Base-by-base conservation (phyloP, 2,113 vertebrate species). In the Melanerpes aurifrons region DNA sequence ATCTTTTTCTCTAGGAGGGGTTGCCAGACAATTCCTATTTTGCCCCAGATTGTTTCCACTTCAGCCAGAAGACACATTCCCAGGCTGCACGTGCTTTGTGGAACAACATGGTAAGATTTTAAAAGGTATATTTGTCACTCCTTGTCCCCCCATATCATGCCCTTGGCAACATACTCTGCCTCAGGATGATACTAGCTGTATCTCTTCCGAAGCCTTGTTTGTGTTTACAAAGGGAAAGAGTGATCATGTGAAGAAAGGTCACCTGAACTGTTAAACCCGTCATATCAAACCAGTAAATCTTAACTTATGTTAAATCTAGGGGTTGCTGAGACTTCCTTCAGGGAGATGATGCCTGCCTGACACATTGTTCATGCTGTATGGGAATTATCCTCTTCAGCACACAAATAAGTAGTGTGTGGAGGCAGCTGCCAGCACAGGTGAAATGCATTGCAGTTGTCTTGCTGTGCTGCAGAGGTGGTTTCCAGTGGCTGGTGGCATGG, bases 31-130 rank as follows among this genome's bases (percentile, higher is more conserved):
- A 4, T 24, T 96, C 98, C 3, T 98, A 77, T 94, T 98, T 98
- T 57, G 97, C 98, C 45, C 98, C 98, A 28, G 98, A 98, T 89
- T 98, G 98, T 83, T 98, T 98, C 82, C 98, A 98, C 91, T 98
- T 98, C 84, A 90, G 94, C 29, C 79, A 88, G 56, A 98, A 98
- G 92, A 0, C 79, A 69, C 98, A 98, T 7, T 96, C 95, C 7
- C 96, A 92, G 2, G 61, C 32, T 57, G 98, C 98, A 43, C 90
- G 90, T 3, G 96, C 29, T 66, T 93, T 98, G 77, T 98, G 98
- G 98, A 98, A 96, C 62, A 98, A 95, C 71, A 97, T 98, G 98
- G 98, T 98, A 95, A 97, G 97, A 67, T 15, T 61, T 82, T n/a
- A 56, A 12, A 6, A n/a, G 8, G n/a, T 22, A 5, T 45, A 5